Percentiles rank a stretch among this genome's conserved stretches.
phyloP scores from a whole-genome alignment of 2,888 invertebrate genomes.

The Frankliniella fusca region DNA sequence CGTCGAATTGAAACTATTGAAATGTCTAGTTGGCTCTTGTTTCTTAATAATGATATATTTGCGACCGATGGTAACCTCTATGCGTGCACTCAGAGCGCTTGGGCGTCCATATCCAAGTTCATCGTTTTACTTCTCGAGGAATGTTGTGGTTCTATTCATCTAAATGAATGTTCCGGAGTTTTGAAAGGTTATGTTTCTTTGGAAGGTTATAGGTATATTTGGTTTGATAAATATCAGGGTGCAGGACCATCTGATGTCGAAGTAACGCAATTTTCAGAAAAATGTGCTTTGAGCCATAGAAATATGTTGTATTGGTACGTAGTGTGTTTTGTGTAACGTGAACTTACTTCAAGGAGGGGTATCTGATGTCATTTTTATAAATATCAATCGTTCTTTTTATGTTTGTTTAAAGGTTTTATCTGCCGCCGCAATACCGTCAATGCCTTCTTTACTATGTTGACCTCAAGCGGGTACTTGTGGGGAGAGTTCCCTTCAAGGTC shows the following conservation, averaged over 20 bases:
- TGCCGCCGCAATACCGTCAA: neutral
- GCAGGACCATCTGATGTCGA: slow-evolving; percentile 18
- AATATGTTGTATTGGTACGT: slow-evolving; percentile 8
- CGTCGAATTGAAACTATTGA: neutral
- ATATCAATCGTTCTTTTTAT: neutral
- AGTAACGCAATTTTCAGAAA: neutral
- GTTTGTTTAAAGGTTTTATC: slow-evolving; percentile 3
- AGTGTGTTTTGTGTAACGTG: neutral
- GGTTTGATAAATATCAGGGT: neutral
- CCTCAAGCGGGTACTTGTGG: neutral
- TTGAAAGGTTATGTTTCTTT: slow-evolving; percentile 14
- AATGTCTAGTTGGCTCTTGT: slow-evolving; percentile 6
- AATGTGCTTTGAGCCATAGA: neutral
- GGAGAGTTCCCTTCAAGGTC: slow-evolving; percentile 8
- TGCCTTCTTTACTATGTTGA: neutral
- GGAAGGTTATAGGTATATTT: slow-evolving; percentile 13
- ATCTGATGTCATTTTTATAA: neutral
- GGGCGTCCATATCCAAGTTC: slow-evolving; percentile 6
- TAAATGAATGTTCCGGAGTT: neutral
- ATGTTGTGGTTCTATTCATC: slow-evolving; percentile 5
- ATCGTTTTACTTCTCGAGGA: neutral
- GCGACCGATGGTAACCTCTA: neutral
- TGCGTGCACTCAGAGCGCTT: slow-evolving; percentile 4
- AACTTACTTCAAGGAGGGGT: neutral
- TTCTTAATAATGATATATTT: neutral